These are phyloP conservation scores for Anthoscopus minutus DNA, from an alignment of 2,113 vertebrate genomes.

Conservation along the genomic window DNA sequence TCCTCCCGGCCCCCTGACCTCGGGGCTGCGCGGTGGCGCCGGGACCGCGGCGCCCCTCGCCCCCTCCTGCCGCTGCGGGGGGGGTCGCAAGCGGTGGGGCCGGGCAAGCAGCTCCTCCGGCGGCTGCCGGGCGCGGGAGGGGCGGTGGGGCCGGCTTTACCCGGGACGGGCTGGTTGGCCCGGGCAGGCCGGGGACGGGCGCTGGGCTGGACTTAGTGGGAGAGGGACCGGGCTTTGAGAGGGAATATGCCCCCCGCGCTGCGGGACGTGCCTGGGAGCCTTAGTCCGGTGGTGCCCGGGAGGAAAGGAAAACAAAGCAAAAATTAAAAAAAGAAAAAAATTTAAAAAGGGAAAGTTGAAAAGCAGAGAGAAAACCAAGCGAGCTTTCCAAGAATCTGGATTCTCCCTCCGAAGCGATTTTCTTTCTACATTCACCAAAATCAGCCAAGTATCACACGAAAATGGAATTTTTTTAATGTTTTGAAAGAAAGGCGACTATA, in stretches of 20 bases:
- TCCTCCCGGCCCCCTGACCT: not conserved
- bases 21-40: not conserved
- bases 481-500: not conserved
- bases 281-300: not conserved
- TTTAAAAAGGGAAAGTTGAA: not conserved
- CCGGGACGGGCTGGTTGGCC: not conserved
- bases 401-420: not conserved
- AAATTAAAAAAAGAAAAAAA: not conserved
- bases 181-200: not conserved
- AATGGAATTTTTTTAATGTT: not conserved
- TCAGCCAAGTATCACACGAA: not conserved
- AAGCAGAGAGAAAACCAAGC: not conserved
- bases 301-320: not conserved
- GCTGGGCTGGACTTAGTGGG: not conserved
- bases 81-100: not conserved
- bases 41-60: not conserved
- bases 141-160: not conserved
- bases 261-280: not conserved
- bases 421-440: not conserved
- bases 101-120: not conserved
- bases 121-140: not conserved
- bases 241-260: not conserved
- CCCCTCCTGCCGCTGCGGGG: not conserved
- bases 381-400: not conserved
- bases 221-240: not conserved